Conservation (phyloP, 2,113 vertebrate genomes). For the Ondatra zibethicus region DNA sequence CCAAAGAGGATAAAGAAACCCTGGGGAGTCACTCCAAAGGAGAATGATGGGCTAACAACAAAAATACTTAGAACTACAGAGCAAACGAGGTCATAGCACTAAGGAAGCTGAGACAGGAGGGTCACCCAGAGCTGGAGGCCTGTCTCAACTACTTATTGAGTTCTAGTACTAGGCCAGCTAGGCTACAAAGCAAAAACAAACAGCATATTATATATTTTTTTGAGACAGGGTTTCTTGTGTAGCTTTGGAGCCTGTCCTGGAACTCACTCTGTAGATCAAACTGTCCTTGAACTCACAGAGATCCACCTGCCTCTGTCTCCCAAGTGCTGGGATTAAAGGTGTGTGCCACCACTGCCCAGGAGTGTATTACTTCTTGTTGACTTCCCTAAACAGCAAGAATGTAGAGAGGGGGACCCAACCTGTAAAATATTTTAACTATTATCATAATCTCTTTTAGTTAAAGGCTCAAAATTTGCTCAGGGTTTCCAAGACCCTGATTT, state of each 20-base stretch:
- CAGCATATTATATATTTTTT: too few relatives aligned
- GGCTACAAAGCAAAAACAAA: not conserved
- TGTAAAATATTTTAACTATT: slow-evolving; percentile 38
- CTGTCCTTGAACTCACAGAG: too few relatives aligned
- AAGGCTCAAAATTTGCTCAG: slow-evolving; percentile 3
- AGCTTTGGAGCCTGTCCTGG: too few relatives aligned
- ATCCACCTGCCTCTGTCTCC: too few relatives aligned
- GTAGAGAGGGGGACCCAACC: not conserved
- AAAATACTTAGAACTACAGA: not conserved
- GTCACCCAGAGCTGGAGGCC: not conserved
- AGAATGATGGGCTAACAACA: not conserved
- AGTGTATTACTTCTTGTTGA: not conserved
- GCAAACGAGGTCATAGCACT: not conserved
- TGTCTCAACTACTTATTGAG: not conserved
- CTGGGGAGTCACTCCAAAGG: not conserved
- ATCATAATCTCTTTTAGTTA: not conserved
- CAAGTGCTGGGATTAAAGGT: too few relatives aligned
- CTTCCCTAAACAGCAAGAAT: not conserved
- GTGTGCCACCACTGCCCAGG: too few relatives aligned
- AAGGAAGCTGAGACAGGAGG: not conserved
- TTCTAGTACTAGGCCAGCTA: not conserved
- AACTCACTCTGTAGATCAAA: too few relatives aligned
- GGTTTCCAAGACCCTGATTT: not conserved
- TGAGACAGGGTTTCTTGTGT: too few relatives aligned
- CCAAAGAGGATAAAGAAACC: slow-evolving; percentile 65